Conservation (phyloP, 2,113 vertebrate genomes). For the Lophotis ruficrista region DNA sequence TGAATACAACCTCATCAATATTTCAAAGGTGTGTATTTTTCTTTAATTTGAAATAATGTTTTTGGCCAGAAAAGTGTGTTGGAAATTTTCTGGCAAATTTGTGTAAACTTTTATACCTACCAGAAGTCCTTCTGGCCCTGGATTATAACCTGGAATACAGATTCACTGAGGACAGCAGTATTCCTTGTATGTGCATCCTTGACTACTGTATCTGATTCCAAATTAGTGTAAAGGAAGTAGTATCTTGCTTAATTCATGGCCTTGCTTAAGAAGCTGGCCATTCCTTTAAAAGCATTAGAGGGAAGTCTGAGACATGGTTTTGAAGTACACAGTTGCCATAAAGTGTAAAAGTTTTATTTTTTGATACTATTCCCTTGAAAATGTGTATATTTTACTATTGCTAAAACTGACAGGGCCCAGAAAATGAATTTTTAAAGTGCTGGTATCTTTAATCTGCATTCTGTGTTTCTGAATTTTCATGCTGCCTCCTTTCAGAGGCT, state of each 20-base stretch:
- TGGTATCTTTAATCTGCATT: neutral
- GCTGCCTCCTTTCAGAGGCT: neutral
- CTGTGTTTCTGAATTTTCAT: neutral
- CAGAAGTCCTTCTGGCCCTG: neutral
- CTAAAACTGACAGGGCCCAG: neutral
- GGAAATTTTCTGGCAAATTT: neutral
- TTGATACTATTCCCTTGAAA: neutral
- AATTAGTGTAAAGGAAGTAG: neutral
- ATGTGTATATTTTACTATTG: neutral
- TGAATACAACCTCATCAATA: accelerated
- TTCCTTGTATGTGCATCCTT: neutral
- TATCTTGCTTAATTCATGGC: neutral
- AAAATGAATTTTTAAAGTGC: neutral
- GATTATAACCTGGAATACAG: neutral
- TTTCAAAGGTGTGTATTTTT: neutral
- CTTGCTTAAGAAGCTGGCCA: neutral
- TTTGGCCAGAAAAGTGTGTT: neutral
- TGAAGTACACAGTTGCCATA: neutral
- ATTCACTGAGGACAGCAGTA: neutral
- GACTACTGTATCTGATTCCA: neutral
- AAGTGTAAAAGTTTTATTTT: neutral
- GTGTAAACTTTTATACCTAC: neutral
- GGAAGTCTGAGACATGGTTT: accelerated
- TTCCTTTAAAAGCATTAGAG: accelerated
- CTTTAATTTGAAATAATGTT: neutral